Evolutionary conservation across 2,888 invertebrate genomes (phyloP).

Genomic region (Polydrusus tereticollis): DNA sequence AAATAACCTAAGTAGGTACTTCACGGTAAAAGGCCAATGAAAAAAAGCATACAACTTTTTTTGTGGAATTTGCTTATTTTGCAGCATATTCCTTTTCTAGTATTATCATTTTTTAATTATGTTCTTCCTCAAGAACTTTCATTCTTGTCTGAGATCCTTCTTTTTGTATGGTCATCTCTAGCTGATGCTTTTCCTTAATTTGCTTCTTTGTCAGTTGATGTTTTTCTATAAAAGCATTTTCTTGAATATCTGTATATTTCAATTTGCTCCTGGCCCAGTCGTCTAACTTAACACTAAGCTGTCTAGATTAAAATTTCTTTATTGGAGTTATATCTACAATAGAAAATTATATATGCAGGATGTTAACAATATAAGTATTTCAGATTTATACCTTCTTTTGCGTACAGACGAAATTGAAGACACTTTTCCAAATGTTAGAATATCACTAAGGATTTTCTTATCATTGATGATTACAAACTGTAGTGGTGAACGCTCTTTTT

Average conservation of each 20-base stretch:
- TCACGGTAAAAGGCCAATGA: too few relatives aligned
- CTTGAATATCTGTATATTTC: neutral
- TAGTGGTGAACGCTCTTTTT: too few relatives aligned
- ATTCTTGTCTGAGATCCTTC: neutral
- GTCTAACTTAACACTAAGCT: conserved; percentile 12
- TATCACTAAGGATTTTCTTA: too few relatives aligned
- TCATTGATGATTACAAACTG: too few relatives aligned
- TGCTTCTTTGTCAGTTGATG: neutral
- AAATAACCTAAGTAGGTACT: too few relatives aligned
- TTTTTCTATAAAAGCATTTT: conserved; percentile 2
- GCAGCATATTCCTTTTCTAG: neutral
- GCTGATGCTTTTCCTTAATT: conserved; percentile 8
- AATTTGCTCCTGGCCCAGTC: conserved; percentile 8
- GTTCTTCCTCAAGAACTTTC: neutral
- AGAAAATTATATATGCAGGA: too few relatives aligned
- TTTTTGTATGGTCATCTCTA: neutral
- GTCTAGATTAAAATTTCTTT: neutral
- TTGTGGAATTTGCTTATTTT: neutral
- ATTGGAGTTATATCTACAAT: too few relatives aligned
- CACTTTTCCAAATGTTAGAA: too few relatives aligned
- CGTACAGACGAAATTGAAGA: too few relatives aligned
- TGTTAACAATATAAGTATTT: too few relatives aligned
- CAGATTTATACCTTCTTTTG: too few relatives aligned
- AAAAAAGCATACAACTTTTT: too few relatives aligned
- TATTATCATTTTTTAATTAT: neutral